A percentile compares a stretch with the other conserved stretches of the same genome.
Evolutionary conservation across 2,888 invertebrate genomes (phyloP).

Genomic region (Entomobrya proxima): DNA sequence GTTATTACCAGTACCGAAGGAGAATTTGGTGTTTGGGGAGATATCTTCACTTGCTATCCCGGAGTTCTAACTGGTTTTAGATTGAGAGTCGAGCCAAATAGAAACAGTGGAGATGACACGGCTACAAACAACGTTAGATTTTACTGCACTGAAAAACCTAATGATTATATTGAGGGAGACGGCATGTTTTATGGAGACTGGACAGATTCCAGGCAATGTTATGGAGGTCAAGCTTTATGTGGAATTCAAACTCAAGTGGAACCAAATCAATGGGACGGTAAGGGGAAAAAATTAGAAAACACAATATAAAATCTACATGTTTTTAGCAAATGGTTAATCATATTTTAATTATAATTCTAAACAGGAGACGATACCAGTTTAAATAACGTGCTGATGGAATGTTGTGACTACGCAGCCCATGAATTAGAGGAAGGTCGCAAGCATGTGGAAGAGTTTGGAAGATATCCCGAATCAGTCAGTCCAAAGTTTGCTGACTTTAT

Average conservation of each 20-base stretch:
- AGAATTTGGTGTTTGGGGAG: slow-evolving; percentile 52
- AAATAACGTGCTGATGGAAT: slow-evolving; percentile 4
- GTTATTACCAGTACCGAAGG: slow-evolving; percentile 31
- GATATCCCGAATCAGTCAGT: background rate
- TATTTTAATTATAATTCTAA: background rate
- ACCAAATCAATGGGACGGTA: slow-evolving; percentile 3
- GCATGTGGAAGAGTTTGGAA: background rate
- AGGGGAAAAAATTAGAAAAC: background rate
- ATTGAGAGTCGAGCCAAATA: background rate
- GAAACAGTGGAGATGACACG: slow-evolving; percentile 40
- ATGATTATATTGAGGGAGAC: slow-evolving; percentile 63
- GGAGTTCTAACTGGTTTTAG: slow-evolving; percentile 29
- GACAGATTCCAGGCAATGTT: slow-evolving; percentile 41
- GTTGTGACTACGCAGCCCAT: background rate
- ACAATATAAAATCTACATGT: too few species aligned
- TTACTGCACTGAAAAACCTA: slow-evolving; percentile 36
- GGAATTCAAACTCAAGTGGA: slow-evolving; percentile 70
- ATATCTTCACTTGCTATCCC: slow-evolving; percentile 45
- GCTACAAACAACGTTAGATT: slow-evolving; percentile 56
- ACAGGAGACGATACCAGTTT: slow-evolving; percentile 25
- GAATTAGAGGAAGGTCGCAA: background rate
- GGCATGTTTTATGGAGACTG: slow-evolving; percentile 58
- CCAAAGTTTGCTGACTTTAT: background rate
- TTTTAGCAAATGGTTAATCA: background rate
- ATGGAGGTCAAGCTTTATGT: slow-evolving; percentile 51